Base-by-base conservation (phyloP, 2,797 vertebrate species). In the Helostoma temminkii region DNA sequence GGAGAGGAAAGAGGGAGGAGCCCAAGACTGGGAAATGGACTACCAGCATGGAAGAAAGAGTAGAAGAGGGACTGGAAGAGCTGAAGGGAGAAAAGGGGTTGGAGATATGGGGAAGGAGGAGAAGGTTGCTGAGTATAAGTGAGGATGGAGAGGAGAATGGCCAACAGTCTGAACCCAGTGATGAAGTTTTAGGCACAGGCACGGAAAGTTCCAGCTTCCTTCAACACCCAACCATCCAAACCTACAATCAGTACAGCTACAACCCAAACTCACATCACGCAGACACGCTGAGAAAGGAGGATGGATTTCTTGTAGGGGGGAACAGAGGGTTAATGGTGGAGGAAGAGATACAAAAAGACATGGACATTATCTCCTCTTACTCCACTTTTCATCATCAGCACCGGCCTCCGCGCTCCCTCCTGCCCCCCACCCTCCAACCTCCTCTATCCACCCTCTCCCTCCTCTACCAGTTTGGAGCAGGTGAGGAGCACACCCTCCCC, bases 391-490 rank as follows among this genome's bases (percentile, higher is more conserved):
- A 86, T 34, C 73, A 82, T n/a, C 78, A 82, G 12, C 91, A 48
- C 15, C 89, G 91, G 16, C 71, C 85, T 22, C 81, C 88, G 39
- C 93, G 92, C 60, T 92, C 94, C n/a, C 78, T 94, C 47, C 55
- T 86, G n/a, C 50, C 84, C 34, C 82, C 93, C 10, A 91, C 94
- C 28, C 82, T 90, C 39, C 91, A 76, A 2, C 87, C 93, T 7
- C 69, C 93, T 1, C 86, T 93, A 16, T 91, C 93, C 50, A 89
- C 94, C 8, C 88, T 94, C 42, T 91, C 94, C 24, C 89, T 95
- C n/a, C 87, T 94, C 46, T 94, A 94, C 76, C 88, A 92, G 72
- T 90, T 93, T 0, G 82, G 91, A 15, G 72, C 75, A 4, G 86
- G 85, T 3, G 91, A 93, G 71, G 88, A 88, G 37, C 92, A 92